Evolutionary conservation across 2,113 vertebrate genomes (phyloP).

Genomic region (Peromyscus leucopus): DNA sequence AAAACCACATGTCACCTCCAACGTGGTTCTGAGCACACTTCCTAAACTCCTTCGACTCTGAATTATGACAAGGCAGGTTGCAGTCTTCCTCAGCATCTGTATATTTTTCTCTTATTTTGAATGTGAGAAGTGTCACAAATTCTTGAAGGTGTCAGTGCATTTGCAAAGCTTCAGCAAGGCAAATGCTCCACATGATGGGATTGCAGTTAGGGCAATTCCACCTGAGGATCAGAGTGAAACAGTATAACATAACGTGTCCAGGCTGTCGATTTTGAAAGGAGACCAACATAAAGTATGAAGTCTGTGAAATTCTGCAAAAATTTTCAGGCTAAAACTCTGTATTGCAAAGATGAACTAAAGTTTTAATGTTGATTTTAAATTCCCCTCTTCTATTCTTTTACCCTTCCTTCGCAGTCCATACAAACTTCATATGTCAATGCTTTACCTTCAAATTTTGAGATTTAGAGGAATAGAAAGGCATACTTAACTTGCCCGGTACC

Average conservation of each 20-base stretch:
- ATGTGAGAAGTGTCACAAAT: constrained; percentile 23
- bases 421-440: background rate
- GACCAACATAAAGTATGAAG: constrained; percentile 61
- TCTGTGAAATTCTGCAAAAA: constrained; percentile 2
- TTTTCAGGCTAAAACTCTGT: constrained; percentile 53
- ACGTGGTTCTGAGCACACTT: background rate
- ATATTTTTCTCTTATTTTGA: background rate
- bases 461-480: background rate
- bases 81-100: background rate
- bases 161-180: constrained; percentile 44
- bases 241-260: constrained; percentile 13
- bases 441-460: constrained; percentile 33
- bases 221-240: constrained; percentile 50
- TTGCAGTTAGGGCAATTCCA: constrained; percentile 56
- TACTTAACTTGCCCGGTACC: background rate
- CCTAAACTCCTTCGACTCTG: background rate
- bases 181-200: constrained; percentile 48
- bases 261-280: constrained; percentile 61
- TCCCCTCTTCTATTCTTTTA: background rate
- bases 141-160: constrained; percentile 34
- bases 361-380: background rate
- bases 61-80: background rate
- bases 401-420: background rate
- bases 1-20: background rate
- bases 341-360: background rate